Percentiles rank a stretch among this genome's conserved stretches.
Conservation (phyloP, 2,888 invertebrate genomes). For the Watsonalla binaria region DNA sequence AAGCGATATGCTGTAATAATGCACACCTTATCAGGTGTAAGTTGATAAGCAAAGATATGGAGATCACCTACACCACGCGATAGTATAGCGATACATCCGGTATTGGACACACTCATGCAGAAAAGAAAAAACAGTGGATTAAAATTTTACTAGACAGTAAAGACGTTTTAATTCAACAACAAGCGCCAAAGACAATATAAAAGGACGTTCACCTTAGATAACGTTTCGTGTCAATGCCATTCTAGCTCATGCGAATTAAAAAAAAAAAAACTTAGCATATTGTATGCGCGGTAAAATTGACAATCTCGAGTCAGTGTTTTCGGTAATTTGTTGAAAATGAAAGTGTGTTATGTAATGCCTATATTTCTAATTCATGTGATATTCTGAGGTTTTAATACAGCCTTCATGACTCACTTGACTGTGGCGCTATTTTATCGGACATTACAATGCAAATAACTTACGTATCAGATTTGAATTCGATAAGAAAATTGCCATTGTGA, state of each 20-base stretch:
- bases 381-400: neutral
- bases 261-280: neutral
- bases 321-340: neutral
- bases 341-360: neutral
- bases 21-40: slow-evolving; percentile 15
- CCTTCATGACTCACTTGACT: neutral
- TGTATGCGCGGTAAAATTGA: neutral
- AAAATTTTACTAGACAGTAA: too few species aligned
- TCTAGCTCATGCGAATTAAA: neutral
- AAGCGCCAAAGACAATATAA: slow-evolving; percentile 15
- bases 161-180: neutral
- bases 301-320: neutral
- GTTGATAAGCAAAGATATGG: slow-evolving; percentile 19
- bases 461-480: too few species aligned
- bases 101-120: slow-evolving; percentile 4
- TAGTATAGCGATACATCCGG: slow-evolving; percentile 15
- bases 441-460: neutral
- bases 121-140: neutral
- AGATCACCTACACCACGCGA: slow-evolving; percentile 12
- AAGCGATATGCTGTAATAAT: neutral
- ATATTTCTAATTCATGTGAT: neutral
- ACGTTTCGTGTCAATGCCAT: neutral
- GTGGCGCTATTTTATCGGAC: neutral
- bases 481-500: too few species aligned
- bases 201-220: slow-evolving; percentile 18